These are phyloP conservation scores for Nemurella pictetii DNA, from an alignment of 2,888 invertebrate genomes.

Conservation along the genomic window DNA sequence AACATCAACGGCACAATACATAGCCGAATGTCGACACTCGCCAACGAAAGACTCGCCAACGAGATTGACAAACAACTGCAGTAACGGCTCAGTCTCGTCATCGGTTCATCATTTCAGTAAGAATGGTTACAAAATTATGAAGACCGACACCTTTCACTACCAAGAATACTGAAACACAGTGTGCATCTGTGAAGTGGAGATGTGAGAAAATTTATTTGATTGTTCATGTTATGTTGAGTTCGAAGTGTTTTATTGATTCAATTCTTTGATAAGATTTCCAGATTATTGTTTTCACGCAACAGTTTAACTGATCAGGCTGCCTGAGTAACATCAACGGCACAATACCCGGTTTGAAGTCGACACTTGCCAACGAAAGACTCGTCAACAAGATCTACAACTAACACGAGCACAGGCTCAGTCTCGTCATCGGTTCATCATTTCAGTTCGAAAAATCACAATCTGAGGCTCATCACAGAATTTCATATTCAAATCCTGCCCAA, in stretches of 20 bases:
- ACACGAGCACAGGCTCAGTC: conserved; percentile 35
- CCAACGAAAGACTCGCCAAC: conserved; percentile 34
- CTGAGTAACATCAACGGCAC: conserved; percentile 36
- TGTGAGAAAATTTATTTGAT: no score
- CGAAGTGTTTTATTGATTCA: no score
- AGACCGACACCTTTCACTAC: no score
- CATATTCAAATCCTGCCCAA: no score
- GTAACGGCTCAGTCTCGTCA: conserved; percentile 40
- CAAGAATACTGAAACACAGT: no score
- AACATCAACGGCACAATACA: conserved; percentile 33
- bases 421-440: conserved; percentile 40
- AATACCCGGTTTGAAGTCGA: neutral
- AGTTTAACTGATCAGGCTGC: conserved; percentile 34
- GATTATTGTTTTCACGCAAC: no score
- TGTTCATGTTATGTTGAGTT: no score
- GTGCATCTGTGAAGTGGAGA: no score
- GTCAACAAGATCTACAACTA: neutral
- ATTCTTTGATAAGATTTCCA: no score
- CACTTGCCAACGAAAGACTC: conserved; percentile 33
- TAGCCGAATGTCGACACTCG: conserved; percentile 12
- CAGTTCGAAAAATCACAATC: neutral
- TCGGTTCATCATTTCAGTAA: conserved; percentile 37
- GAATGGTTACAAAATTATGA: no score
- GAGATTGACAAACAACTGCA: conserved; percentile 3
- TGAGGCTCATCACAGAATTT: neutral